Base-by-base conservation (phyloP, 2,797 vertebrate species). In the Sebastes melanostomus region DNA sequence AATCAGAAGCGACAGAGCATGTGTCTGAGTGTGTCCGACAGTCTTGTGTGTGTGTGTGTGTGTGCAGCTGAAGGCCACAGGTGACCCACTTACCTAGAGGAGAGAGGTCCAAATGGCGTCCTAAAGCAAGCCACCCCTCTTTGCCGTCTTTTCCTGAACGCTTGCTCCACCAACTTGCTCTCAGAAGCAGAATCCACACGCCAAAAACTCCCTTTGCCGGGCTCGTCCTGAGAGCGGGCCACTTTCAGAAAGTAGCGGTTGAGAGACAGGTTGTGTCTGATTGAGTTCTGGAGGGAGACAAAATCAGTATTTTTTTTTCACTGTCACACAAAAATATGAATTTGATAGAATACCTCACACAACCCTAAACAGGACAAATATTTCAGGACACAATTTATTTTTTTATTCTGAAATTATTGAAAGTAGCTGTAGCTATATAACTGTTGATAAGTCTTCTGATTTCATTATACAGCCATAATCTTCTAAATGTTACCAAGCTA, bases 211-310 rank as follows among this genome's bases (percentile, higher is more conserved):
- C 98, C 98, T 58, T 99, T 99, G 5, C 98, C 98, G 0, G 98
- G 98, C 91, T 99, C 98, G 73, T 99, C 98, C 92, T 99, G 98
- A 61, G 98, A 99, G 77, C 98, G 97, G 0, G 98, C 97, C 89
- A 99, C 98, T 96, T 99, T 99, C 85, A 99, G 97, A 84, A 99
- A 99, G 93, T 99, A 99, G 73, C 98, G 98, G 94, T 99, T 99
- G 91, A 99, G 95, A 58, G 98, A 99, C 78, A 99, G 96, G 94
- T 99, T 99, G 96, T 99, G 98, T 78, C 98, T 96, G 93, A 99
- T 99, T 25, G 98, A 99, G 92, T 99, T 99, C 98, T 99, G 94
- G 12, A 75, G 24, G 56, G 12, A 55, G 50, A 34, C 1, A 59
- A 78, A 46, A 24, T 0, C 25, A 32, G n/a, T 24, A 34, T 11